Evolutionary conservation across 2,888 invertebrate genomes (phyloP), one percentile per base, ranked within the genome.

Genomic region (Scaptomyza caliginosa): DNA sequence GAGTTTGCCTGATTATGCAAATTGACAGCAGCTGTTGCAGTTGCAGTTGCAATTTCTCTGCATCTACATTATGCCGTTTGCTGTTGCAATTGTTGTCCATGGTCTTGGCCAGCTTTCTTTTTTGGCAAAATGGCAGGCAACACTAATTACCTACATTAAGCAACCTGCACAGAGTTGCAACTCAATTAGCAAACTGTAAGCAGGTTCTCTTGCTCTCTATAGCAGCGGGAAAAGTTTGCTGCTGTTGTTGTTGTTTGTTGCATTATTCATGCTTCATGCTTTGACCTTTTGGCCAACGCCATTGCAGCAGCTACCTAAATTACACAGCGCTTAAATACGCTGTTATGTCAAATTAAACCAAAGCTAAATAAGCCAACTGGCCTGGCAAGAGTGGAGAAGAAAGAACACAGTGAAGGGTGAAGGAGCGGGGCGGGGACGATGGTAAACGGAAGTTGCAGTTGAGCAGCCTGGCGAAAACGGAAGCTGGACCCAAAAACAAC

Each of bases 161-260:
- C 67, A 74, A 81, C 74, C 80, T 83, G 86, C 84, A 83, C 84
- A 85, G 82, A 67, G 59, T 74, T 68, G 68, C 68, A 80, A 81
- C 81, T 81, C 81, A 86, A 81, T 81, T 81, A 86, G 84, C 84
- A 83, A 76, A 32, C 80, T 74, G 77, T 64, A 83, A 76, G 67
- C 82, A n/a, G 58, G 70, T 64, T 75, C 63, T 49, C 13, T 32
- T 66, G 62, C 63, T 66, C 51, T 49, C 13, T 32, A 57, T 62
- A 62, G 74, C 62, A 48, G 1, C 10, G 3, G 26, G 10, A 26
- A 10, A 26, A 26, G 10, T 26, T 51, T 57, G 52, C 56, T 45
- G 39, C 17, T 38, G 36, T 45, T 48, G 49, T 51, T 51, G 55
- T 16, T 64, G 59, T 52, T 48, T 23, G 28, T 50, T 46, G 51